These are phyloP conservation scores for Trichonephila clavipes DNA, from an alignment of 1,140 invertebrate species.

Conservation along the genomic window DNA sequence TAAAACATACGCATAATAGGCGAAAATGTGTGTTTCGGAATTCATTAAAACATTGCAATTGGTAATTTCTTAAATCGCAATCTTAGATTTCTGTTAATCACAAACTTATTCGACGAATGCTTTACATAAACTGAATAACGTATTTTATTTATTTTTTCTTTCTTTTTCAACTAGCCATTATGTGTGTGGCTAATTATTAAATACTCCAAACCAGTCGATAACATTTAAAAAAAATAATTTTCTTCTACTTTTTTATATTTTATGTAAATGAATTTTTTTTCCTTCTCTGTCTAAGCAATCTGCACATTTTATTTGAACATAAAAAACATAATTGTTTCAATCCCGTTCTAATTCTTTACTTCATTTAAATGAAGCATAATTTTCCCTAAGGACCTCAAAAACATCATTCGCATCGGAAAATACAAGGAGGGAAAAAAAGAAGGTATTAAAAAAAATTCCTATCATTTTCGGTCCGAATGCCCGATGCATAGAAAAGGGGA, in stretches of 20 bases:
- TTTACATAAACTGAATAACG: too few relatives aligned
- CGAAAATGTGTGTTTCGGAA: too few relatives aligned
- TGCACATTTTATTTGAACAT: not conserved
- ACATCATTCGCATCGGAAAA: not conserved
- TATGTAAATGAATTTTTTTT: not conserved
- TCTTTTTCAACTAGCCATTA: not conserved
- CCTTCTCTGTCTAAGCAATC: not conserved
- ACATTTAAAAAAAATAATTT: not conserved
- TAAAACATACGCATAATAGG: too few relatives aligned
- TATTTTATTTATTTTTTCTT: not conserved
- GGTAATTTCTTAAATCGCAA: too few relatives aligned
- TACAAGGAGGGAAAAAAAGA: not conserved
- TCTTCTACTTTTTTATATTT: not conserved
- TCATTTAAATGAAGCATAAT: constrained; percentile 54
- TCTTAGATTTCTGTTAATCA: too few relatives aligned
- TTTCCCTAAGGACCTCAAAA: constrained; percentile 35
- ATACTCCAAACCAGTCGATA: not conserved
- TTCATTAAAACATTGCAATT: too few relatives aligned
- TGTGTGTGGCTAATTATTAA: constrained; percentile 34
- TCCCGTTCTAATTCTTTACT: constrained; percentile 16
- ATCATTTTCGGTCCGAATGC: constrained; percentile 30
- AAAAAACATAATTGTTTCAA: constrained; percentile 47
- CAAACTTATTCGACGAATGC: too few relatives aligned
- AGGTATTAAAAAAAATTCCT: not conserved
- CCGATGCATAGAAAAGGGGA: not conserved